Conservation (phyloP, 2,113 vertebrate species). For the Xerus inauris region DNA sequence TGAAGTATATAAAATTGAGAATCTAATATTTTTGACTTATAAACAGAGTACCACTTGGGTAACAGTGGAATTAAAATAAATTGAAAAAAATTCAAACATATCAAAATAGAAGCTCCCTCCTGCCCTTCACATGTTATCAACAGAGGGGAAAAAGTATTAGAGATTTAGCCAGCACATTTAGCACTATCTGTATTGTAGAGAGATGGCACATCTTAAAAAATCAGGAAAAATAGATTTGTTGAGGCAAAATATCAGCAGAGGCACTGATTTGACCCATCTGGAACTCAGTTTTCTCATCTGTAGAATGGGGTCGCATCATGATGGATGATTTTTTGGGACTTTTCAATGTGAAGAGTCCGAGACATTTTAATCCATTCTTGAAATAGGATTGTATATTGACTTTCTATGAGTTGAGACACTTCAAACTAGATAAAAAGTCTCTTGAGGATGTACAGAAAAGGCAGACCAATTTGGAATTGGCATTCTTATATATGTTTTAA, state of each 20-base stretch:
- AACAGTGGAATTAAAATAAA: background rate
- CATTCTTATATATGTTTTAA: background rate
- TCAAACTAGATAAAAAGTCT: background rate
- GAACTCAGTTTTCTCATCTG: constrained; percentile 18
- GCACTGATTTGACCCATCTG: background rate
- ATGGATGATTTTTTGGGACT: background rate
- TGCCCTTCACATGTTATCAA: background rate
- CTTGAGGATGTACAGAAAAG: background rate
- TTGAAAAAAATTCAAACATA: background rate
- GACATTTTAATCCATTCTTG: background rate
- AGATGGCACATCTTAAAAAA: background rate
- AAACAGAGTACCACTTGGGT: background rate
- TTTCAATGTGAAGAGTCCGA: background rate
- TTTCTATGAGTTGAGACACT: background rate
- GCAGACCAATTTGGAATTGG: background rate
- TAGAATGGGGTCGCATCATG: background rate
- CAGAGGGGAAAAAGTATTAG: background rate
- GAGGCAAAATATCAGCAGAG: background rate
- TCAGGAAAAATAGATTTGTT: background rate
- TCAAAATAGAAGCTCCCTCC: background rate
- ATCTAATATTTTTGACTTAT: constrained; percentile 31
- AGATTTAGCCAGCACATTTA: background rate
- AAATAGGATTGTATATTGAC: background rate
- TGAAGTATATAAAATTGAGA: background rate
- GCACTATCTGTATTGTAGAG: background rate